A percentile compares a stretch with the other conserved stretches of the same genome.
Conservation (phyloP, 2,797 vertebrate species). For the Hemitrygon akajei region DNA sequence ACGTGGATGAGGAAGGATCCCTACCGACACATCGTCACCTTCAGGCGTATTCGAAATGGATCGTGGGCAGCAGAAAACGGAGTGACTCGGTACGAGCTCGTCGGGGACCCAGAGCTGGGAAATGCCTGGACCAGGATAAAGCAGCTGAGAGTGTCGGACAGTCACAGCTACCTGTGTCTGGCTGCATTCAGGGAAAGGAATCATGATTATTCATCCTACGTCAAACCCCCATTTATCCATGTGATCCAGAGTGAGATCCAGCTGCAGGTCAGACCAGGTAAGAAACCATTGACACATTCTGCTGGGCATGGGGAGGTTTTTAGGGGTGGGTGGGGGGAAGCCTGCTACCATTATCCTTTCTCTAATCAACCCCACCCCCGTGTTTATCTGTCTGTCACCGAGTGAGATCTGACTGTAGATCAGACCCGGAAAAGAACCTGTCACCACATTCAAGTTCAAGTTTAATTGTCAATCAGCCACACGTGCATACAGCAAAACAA, state of each 20-base stretch:
- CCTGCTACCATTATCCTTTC: too few relatives aligned
- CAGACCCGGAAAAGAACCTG: too few relatives aligned
- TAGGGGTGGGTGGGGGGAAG: too few relatives aligned
- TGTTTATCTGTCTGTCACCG: too few relatives aligned
- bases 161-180: neutral
- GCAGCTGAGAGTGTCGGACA: neutral
- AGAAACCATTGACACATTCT: neutral
- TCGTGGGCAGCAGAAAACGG: neutral
- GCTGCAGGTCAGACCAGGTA: neutral
- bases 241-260: neutral
- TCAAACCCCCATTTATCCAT: neutral
- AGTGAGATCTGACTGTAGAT: too few relatives aligned
- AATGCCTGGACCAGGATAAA: constrained; percentile 7
- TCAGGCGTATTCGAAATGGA: neutral
- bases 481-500: too few relatives aligned
- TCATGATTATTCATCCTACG: accelerated
- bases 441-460: too few relatives aligned
- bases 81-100: neutral
- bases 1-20: constrained; percentile 2
- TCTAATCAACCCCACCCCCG: too few relatives aligned
- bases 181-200: accelerated
- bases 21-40: neutral
- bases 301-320: too few relatives aligned
- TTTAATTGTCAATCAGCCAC: too few relatives aligned
- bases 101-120: neutral